phyloP scores from a whole-genome alignment of 2,113 vertebrate species.

The Saguinus imperator region DNA sequence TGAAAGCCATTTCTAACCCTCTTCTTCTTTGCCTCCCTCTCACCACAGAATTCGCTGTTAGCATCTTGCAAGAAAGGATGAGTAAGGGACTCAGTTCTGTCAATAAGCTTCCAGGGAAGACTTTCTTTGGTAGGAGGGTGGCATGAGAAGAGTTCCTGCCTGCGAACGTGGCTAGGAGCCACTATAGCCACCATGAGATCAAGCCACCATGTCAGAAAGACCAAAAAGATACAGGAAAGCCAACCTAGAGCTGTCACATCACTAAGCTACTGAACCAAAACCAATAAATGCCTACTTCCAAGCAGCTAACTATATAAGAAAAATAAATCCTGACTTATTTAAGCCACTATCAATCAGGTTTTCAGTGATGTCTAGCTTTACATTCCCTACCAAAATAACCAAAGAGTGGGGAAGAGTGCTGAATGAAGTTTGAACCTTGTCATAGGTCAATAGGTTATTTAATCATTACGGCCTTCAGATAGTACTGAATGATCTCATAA shows the following conservation, averaged over 20 bases:
- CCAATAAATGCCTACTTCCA: not conserved
- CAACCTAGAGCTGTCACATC: not conserved
- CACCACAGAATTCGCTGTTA: not conserved
- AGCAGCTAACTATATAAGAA: not conserved
- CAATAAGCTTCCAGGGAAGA: not conserved
- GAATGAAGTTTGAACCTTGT: not conserved
- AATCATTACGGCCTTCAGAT: not conserved
- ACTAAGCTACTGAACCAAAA: not conserved
- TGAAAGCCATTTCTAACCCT: not conserved
- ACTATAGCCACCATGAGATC: not conserved
- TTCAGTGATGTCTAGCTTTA: not conserved
- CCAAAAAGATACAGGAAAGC: not conserved
- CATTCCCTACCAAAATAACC: not conserved
- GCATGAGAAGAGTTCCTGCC: not conserved
- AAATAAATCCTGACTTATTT: not conserved
- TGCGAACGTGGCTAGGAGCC: not conserved
- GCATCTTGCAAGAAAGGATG: not conserved
- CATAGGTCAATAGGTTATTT: not conserved
- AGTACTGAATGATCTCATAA: not conserved
- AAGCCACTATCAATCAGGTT: not conserved
- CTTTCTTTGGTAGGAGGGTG: not conserved
- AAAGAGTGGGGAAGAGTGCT: not conserved
- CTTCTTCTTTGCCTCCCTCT: not conserved
- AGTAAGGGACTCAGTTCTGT: not conserved
- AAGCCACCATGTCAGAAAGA: not conserved